Conservation (phyloP, 2,888 invertebrate species). For the Caenorhabditis imperialis region DNA sequence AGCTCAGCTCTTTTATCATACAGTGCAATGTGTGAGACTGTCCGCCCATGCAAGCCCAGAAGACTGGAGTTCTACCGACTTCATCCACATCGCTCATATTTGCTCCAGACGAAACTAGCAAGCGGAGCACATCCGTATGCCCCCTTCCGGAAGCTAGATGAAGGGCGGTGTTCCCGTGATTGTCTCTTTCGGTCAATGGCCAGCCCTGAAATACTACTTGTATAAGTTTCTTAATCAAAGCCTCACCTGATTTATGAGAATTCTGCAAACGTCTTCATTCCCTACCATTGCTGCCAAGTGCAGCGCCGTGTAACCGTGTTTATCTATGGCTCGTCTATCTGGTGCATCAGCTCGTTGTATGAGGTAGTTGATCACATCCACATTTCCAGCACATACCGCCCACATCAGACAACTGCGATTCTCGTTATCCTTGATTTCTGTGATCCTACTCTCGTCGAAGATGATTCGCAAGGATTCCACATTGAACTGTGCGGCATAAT, state of each 20-base stretch:
- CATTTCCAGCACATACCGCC: slow-evolving; percentile 74
- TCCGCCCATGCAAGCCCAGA: slow-evolving; percentile 76
- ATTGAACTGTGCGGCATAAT: slow-evolving; percentile 75
- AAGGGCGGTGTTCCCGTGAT: slow-evolving; percentile 65
- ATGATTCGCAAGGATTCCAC: slow-evolving; percentile 52
- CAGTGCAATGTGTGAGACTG: slow-evolving; percentile 72
- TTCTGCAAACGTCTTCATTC: slow-evolving; percentile 68
- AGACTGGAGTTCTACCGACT: slow-evolving; percentile 70
- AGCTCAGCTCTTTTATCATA: slow-evolving; percentile 71
- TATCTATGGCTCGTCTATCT: slow-evolving; percentile 58
- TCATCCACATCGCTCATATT: slow-evolving; percentile 62
- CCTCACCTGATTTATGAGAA: slow-evolving; percentile 69
- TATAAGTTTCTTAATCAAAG: slow-evolving; percentile 13
- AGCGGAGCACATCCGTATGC: slow-evolving; percentile 66
- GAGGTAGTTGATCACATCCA: slow-evolving; percentile 62
- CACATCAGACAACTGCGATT: slow-evolving; percentile 75
- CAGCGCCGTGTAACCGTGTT: slow-evolving; percentile 67
- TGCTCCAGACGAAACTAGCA: slow-evolving; percentile 63
- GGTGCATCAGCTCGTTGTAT: slow-evolving; percentile 54
- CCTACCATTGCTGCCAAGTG: slow-evolving; percentile 75
- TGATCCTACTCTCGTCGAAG: slow-evolving; percentile 33
- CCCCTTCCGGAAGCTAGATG: slow-evolving; percentile 74
- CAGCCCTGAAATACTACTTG: slow-evolving; percentile 29
- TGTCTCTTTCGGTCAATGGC: slow-evolving; percentile 52
- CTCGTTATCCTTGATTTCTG: slow-evolving; percentile 72